Conservation (phyloP, 2,888 invertebrate species). For the Rapana venosa region DNA sequence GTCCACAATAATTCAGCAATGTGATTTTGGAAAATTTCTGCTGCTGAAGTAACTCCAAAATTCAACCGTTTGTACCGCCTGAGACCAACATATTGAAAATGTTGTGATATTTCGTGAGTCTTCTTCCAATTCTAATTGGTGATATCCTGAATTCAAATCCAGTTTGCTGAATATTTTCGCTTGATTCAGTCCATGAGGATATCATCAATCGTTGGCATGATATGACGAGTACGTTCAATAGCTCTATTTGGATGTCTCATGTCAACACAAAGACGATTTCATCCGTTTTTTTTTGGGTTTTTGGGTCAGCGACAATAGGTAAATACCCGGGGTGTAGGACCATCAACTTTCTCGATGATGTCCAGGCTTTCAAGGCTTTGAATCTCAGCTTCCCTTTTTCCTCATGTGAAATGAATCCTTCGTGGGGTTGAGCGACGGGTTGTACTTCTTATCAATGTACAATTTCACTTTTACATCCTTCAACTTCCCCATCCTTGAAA, state of each 20-base stretch:
- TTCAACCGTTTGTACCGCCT: conserved; percentile 55
- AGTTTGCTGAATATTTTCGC: conserved; percentile 50
- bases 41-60: conserved; percentile 54
- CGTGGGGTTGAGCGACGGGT: not conserved
- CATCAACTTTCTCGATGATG: conserved; percentile 36
- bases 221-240: conserved; percentile 41
- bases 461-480: not conserved
- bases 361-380: conserved; percentile 3
- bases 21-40: conserved; percentile 55
- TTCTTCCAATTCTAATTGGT: conserved; percentile 57
- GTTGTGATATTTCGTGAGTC: conserved; percentile 51
- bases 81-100: conserved; percentile 47
- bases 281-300: conserved; percentile 47
- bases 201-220: conserved; percentile 56
- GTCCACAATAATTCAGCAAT: conserved; percentile 49
- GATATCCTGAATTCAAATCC: conserved; percentile 49
- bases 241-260: conserved; percentile 58
- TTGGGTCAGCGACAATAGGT: conserved; percentile 44
- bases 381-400: not conserved
- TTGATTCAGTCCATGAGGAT: conserved; percentile 54
- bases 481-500: not conserved
- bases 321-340: conserved; percentile 4
- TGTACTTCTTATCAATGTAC: not conserved
- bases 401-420: not conserved
- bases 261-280: conserved; percentile 59